Conservation (phyloP, 1,140 invertebrate genomes). For the Dendroctonus ponderosae region DNA sequence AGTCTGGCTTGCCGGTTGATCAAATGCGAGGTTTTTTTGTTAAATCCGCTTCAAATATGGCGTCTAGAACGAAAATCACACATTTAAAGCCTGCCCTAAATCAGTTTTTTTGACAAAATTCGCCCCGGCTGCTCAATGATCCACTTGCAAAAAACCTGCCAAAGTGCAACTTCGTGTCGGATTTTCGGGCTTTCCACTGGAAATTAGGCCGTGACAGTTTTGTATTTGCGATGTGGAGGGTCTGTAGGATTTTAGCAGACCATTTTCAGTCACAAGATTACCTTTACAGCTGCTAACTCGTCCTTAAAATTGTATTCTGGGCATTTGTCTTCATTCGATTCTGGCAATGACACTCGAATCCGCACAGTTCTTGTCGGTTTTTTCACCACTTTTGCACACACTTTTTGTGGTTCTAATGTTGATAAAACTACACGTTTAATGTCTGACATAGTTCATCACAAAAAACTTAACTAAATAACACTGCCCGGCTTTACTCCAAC, state of each 20-base stretch:
- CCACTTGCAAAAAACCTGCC: not conserved
- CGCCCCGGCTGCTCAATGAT: not conserved
- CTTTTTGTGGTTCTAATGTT: slow-evolving; percentile 44
- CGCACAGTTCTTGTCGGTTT: slow-evolving; percentile 53
- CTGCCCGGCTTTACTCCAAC: slow-evolving; percentile 48
- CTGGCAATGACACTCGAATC: slow-evolving; percentile 59
- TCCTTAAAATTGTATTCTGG: slow-evolving; percentile 66
- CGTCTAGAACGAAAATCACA: slow-evolving; percentile 41
- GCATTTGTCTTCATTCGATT: slow-evolving; percentile 64
- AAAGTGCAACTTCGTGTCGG: slow-evolving; percentile 1
- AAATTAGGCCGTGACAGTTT: slow-evolving; percentile 20
- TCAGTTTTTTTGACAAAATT: slow-evolving; percentile 23
- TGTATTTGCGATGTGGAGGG: slow-evolving; percentile 5
- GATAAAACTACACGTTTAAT: slow-evolving; percentile 44
- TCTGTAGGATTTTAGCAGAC: slow-evolving; percentile 42
- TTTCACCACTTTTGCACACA: slow-evolving; percentile 41
- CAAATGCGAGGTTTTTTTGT: slow-evolving; percentile 34
- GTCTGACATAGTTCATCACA: slow-evolving; percentile 51
- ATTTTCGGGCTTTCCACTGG: slow-evolving; percentile 4
- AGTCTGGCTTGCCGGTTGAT: not conserved
- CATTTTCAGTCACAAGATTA: slow-evolving; percentile 55
- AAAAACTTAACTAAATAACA: slow-evolving; percentile 43
- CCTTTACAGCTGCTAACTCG: slow-evolving; percentile 60
- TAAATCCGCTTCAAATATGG: slow-evolving; percentile 46
- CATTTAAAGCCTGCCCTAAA: slow-evolving; percentile 37